phyloP scores from a whole-genome alignment of 2,797 vertebrate species.

The Buceros bicornis region DNA sequence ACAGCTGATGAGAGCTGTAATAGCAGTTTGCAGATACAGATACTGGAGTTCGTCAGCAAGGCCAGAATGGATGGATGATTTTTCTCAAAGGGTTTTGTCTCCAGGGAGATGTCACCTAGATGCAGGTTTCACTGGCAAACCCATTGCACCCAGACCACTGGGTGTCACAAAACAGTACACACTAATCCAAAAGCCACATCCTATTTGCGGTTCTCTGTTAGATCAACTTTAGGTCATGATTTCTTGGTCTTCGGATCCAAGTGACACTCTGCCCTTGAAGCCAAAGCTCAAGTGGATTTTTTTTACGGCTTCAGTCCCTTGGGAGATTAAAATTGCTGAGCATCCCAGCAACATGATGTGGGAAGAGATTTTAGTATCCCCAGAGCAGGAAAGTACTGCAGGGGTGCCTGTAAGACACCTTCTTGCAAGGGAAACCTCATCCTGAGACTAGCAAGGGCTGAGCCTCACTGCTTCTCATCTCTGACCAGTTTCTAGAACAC shows the following conservation, averaged over 20 bases:
- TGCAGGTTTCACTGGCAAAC: neutral
- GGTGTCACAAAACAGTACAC: neutral
- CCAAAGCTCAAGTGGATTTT: neutral
- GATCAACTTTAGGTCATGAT: neutral
- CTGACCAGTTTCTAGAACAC: neutral
- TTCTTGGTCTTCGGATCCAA: neutral
- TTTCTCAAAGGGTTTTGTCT: neutral
- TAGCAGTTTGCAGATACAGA: neutral
- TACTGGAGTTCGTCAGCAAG: neutral
- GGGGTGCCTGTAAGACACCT: neutral
- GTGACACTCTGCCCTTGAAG: neutral
- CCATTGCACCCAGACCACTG: neutral
- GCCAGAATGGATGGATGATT: neutral
- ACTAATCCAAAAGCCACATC: neutral
- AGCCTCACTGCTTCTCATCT: neutral
- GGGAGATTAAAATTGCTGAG: neutral
- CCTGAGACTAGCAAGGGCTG: neutral
- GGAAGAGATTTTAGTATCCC: neutral
- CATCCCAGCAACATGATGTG: neutral
- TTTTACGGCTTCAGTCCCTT: neutral
- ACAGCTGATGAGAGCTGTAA: neutral
- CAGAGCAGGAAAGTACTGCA: neutral
- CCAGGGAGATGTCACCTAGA: neutral
- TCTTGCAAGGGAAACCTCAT: neutral
- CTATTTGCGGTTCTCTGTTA: neutral